Conservation (phyloP, 2,113 vertebrate species). For the Todiramphus saurophagus region DNA sequence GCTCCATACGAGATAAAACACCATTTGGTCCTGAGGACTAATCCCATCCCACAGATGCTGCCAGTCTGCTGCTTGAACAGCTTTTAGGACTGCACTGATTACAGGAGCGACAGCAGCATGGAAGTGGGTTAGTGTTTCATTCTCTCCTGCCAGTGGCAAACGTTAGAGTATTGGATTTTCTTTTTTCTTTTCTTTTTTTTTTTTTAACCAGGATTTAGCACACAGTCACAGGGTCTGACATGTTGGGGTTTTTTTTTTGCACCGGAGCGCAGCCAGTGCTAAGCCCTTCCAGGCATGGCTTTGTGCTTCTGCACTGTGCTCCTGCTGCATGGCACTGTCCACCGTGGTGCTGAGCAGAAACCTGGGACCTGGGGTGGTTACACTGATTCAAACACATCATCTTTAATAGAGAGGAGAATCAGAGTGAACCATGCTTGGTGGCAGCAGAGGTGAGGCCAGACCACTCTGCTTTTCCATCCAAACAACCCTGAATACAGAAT, state of each 20-base stretch:
- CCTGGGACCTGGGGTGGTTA: neutral
- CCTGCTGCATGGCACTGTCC: accelerated
- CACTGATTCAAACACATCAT: neutral
- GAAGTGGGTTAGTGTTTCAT: slow-evolving; percentile 2
- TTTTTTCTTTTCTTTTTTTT: neutral
- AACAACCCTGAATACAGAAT: neutral
- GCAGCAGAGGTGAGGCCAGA: neutral
- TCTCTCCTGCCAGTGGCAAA: neutral
- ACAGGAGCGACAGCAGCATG: neutral
- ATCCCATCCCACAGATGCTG: neutral
- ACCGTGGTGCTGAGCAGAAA: neutral
- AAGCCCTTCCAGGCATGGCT: neutral
- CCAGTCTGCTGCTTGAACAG: neutral
- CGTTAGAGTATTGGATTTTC: neutral
- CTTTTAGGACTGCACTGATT: neutral
- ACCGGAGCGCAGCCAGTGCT: neutral
- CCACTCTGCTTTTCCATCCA: neutral
- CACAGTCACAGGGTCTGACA: neutral
- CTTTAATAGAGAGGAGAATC: neutral
- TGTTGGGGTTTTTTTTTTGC: neutral
- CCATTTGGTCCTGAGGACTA: neutral
- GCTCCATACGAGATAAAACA: neutral
- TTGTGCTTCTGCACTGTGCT: neutral
- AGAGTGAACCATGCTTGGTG: neutral
- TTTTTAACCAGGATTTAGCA: neutral